Base-by-base conservation (phyloP, 2,888 invertebrate genomes). In the Rhodophaea formosa region DNA sequence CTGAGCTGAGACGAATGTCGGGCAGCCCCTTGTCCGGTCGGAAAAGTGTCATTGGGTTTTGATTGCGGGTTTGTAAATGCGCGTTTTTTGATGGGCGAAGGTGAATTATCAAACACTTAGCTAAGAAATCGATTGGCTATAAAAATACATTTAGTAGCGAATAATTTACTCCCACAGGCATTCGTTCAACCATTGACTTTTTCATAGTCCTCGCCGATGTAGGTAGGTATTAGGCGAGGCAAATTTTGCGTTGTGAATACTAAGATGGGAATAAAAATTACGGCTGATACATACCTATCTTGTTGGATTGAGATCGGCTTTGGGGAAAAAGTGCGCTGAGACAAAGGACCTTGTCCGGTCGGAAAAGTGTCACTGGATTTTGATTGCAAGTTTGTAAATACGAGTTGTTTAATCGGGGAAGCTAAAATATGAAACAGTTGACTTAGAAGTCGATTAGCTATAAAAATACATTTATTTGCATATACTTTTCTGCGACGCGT, bases 191-290 rank as follows among this genome's bases (percentile, higher is more conserved):
- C 35, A 35, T 12, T 35, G 35, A 35, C 84, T 81, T 75, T 72
- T 68, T 69, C 71, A 71, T 72, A 73, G 72, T 68, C 64, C 64
- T 63, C 65, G 49, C 63, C 62, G 62, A 66, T 59, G 68, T 64
- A 68, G 65, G 68, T 70, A 35, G 29, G 42, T 30, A 56, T 43
- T 44, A 74, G 72, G 72, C 66, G 64, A 74, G 71, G 72, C 68
- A 70, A 71, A 73, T 70, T 74, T 73, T 82, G 79, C 73, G 80
- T 71, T 76, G 69, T 79, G 84, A 84, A 85, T 85, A 84, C 81
- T 84, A 81, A 79, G 68, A 77, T 72, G 77, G 71, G 68, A 75
- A 82, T 82, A 85, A 82, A 88, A 86, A 86, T 87, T 86, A 87
- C 83, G 68, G 74, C 71, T 74, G 80, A 83, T 83, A 79, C 79